These are phyloP conservation scores for Volucella inflata DNA, from an alignment of 2,888 invertebrate species.

Conservation along the genomic window DNA sequence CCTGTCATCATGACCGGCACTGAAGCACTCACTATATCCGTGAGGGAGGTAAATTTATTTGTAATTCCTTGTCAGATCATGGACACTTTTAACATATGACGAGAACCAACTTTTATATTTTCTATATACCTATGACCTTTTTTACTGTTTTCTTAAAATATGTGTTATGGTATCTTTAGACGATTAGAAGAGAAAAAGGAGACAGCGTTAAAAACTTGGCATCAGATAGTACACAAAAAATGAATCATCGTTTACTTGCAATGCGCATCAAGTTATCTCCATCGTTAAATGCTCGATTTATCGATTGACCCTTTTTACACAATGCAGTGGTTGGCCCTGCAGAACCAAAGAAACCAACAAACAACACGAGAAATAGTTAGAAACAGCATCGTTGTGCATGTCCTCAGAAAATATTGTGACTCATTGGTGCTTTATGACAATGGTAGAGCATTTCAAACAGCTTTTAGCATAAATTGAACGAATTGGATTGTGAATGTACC, in stretches of 20 bases:
- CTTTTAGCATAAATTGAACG: slow-evolving; percentile 52
- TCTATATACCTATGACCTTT: too few relatives aligned
- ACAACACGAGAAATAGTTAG: background rate
- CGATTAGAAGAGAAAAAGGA: too few relatives aligned
- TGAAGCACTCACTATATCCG: too few relatives aligned
- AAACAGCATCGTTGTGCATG: background rate
- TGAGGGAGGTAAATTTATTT: too few relatives aligned
- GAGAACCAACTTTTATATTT: too few relatives aligned
- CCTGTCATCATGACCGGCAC: too few relatives aligned
- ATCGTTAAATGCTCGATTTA: background rate
- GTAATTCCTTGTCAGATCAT: too few relatives aligned
- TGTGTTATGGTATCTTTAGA: too few relatives aligned
- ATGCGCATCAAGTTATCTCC: background rate
- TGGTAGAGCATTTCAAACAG: slow-evolving; percentile 23
- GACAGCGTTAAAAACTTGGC: too few relatives aligned
- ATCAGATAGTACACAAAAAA: background rate
- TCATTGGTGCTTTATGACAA: slow-evolving; percentile 47
- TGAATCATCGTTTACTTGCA: background rate
- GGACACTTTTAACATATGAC: too few relatives aligned
- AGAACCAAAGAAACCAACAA: background rate
- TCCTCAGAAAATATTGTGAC: slow-evolving; percentile 15
- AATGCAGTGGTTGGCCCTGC: too few relatives aligned
- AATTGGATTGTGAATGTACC: background rate
- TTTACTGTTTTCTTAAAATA: too few relatives aligned
- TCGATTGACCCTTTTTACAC: slow-evolving; percentile 23